These are phyloP conservation scores for Cacatua alba DNA, from an alignment of 2,113 vertebrate genomes.

Conservation along the genomic window DNA sequence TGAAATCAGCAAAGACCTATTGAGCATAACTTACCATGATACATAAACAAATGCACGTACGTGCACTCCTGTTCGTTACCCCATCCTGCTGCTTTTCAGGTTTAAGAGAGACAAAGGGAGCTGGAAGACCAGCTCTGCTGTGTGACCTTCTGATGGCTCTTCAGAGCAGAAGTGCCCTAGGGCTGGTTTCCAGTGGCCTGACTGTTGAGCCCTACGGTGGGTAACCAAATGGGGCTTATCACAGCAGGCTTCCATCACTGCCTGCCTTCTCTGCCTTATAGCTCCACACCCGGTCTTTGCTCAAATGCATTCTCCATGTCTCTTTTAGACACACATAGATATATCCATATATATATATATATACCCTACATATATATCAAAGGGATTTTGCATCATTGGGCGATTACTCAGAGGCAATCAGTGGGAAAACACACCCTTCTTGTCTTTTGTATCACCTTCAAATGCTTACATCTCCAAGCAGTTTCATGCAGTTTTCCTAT, in stretches of 20 bases:
- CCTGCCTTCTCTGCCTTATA: neutral
- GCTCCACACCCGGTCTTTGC: neutral
- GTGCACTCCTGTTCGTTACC: neutral
- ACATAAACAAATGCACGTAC: rapidly evolving
- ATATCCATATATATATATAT: no score
- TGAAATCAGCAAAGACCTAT: neutral
- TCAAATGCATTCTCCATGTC: neutral
- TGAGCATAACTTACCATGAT: neutral
- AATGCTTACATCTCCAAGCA: neutral
- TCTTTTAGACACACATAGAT: neutral
- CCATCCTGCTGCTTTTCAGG: neutral
- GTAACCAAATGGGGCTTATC: neutral
- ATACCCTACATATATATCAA: neutral
- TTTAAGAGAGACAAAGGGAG: neutral
- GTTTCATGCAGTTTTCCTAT: neutral
- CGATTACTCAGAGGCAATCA: neutral
- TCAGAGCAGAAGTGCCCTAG: neutral
- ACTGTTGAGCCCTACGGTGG: neutral
- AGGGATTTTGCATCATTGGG: neutral
- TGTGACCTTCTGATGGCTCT: neutral
- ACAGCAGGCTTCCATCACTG: neutral
- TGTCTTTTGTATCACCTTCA: neutral
- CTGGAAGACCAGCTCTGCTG: neutral
- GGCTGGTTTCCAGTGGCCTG: neutral
- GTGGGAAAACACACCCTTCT: rapidly evolving